phyloP scores from a whole-genome alignment of 2,113 vertebrate genomes.

The Oenanthe oenanthe region DNA sequence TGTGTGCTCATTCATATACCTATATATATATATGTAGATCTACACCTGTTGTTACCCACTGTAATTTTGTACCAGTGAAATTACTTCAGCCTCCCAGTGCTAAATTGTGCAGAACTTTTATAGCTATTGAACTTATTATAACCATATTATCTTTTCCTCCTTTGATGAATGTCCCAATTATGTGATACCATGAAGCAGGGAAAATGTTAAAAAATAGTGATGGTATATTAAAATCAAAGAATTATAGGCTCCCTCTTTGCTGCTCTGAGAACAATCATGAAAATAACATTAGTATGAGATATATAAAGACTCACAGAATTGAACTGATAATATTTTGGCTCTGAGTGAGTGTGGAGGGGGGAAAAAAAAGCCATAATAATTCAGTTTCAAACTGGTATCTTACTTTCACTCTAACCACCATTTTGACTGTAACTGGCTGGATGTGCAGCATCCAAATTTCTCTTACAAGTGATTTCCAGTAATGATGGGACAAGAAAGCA shows the following conservation, averaged over 20 bases:
- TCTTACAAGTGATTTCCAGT: background rate
- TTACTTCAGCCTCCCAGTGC: background rate
- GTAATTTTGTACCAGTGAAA: background rate
- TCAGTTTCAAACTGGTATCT: background rate
- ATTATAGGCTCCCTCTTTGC: background rate
- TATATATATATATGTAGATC: background rate
- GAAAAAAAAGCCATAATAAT: background rate
- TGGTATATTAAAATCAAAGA: background rate
- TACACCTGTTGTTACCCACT: background rate
- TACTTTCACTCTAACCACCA: background rate
- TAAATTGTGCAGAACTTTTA: background rate
- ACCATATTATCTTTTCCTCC: background rate
- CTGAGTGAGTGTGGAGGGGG: background rate
- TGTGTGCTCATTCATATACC: background rate
- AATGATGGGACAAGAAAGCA: background rate
- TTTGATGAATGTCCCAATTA: background rate
- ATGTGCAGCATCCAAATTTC: background rate
- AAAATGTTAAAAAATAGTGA: background rate
- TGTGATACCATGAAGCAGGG: background rate
- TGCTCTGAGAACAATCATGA: background rate
- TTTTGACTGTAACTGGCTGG: background rate
- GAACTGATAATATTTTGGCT: background rate
- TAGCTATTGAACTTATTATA: background rate
- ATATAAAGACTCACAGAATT: background rate
- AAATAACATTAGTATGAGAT: background rate